Evolutionary conservation across 1,140 invertebrate species (phyloP).

Genomic region (Piezodorus guildinii): DNA sequence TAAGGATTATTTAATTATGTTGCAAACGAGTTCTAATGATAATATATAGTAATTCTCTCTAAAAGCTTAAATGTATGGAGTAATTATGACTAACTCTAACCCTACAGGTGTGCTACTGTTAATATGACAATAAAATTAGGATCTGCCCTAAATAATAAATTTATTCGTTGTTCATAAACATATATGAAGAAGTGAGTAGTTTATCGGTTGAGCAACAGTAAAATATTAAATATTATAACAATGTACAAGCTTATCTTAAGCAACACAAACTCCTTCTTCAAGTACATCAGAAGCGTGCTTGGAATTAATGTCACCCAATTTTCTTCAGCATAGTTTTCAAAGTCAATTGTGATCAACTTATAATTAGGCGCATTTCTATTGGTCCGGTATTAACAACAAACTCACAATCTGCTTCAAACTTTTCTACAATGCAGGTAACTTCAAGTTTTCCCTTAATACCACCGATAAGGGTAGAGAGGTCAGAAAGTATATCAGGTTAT

Average conservation of each 20-base stretch:
- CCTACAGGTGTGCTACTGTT: too few species aligned
- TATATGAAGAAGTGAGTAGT: too few species aligned
- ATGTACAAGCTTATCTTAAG: slow-evolving; percentile 75
- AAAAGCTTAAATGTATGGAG: too few species aligned
- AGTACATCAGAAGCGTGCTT: slow-evolving; percentile 77
- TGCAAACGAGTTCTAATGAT: too few species aligned
- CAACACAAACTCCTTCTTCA: slow-evolving; percentile 73
- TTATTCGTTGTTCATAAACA: too few species aligned
- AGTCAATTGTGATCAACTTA: slow-evolving; percentile 76
- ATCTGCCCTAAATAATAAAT: too few species aligned
- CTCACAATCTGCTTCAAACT: slow-evolving; percentile 90
- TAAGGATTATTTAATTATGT: too few species aligned
- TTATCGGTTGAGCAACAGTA: too few species aligned
- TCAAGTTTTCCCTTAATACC: slow-evolving; percentile 49
- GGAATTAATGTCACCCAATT: slow-evolving; percentile 76
- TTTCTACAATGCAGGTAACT: slow-evolving; percentile 66
- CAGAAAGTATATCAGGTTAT: slow-evolving; percentile 78
- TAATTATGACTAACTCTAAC: too few species aligned
- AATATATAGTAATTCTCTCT: too few species aligned
- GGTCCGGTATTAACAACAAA: slow-evolving; percentile 90
- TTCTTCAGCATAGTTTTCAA: slow-evolving; percentile 60
- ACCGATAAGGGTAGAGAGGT: slow-evolving; percentile 45
- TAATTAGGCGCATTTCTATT: slow-evolving; percentile 91
- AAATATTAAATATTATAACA: too few species aligned
- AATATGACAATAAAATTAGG: too few species aligned